Evolutionary conservation across 2,797 vertebrate species (phyloP).

Genomic region (Gorsachius magnificus): DNA sequence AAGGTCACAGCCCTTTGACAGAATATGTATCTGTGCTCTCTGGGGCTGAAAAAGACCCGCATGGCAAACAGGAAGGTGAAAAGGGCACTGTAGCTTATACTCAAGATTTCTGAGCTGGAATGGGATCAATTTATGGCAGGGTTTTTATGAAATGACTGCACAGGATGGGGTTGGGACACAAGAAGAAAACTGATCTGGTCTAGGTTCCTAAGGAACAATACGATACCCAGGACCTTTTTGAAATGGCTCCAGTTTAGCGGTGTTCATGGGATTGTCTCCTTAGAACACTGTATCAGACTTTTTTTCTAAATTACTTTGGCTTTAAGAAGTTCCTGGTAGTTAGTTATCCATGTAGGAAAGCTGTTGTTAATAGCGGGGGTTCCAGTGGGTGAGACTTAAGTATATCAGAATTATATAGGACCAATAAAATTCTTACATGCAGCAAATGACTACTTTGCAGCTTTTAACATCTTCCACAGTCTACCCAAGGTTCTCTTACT

Average conservation of each 20-base stretch:
- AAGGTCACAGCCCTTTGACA: not conserved
- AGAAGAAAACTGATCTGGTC: not conserved
- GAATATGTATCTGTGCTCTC: not conserved
- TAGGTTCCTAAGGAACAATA: not conserved
- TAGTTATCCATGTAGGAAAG: not conserved
- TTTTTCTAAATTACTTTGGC: not conserved
- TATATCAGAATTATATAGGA: not conserved
- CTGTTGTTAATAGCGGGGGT: not conserved
- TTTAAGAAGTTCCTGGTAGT: not conserved
- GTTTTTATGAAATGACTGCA: not conserved
- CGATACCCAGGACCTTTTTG: not conserved
- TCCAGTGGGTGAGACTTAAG: not conserved
- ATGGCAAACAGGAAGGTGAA: not conserved
- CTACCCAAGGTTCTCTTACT: not conserved
- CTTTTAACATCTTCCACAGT: not conserved
- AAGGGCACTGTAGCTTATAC: not conserved
- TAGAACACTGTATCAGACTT: not conserved
- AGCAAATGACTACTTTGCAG: not conserved
- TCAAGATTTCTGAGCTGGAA: not conserved
- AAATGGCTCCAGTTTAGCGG: not conserved
- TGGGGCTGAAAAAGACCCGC: not conserved
- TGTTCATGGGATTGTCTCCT: not conserved
- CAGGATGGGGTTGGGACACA: not conserved
- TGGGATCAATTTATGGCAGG: not conserved
- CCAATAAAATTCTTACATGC: not conserved